Conservation (phyloP, 1,140 invertebrate species). For the Lucilia sericata region DNA sequence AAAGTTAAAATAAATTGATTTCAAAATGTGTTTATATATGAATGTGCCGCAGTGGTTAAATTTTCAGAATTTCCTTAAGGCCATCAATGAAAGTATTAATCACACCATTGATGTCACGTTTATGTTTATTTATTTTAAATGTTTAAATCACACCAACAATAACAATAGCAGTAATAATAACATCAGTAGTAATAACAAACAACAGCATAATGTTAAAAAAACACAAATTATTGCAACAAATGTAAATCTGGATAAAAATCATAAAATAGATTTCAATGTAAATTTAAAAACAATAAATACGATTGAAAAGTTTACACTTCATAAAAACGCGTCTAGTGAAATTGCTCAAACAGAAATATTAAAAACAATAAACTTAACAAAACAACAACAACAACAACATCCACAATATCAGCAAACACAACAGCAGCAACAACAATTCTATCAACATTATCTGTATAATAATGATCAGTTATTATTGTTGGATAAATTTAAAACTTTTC, state of each 20-base stretch:
- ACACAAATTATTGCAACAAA: not conserved
- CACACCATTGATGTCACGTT: conserved; percentile 30
- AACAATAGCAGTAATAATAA: not conserved
- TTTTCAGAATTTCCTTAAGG: conserved; percentile 25
- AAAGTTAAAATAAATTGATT: too few species aligned
- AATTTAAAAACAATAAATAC: not conserved
- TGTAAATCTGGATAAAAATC: conserved; percentile 11
- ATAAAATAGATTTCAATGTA: not conserved
- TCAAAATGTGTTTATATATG: conserved; percentile 34
- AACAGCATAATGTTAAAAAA: not conserved
- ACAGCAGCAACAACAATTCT: not conserved
- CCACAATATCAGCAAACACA: not conserved
- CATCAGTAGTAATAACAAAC: not conserved
- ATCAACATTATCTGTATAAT: not conserved
- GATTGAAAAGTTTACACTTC: not conserved
- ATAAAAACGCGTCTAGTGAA: not conserved
- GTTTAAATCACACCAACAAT: not conserved
- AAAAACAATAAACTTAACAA: not conserved
- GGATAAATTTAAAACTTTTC: conserved; percentile 21
- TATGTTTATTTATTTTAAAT: conserved; percentile 38
- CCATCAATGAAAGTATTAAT: conserved; percentile 31
- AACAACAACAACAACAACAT: not conserved
- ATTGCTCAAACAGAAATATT: not conserved
- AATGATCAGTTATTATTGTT: not conserved
- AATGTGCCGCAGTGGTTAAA: conserved; percentile 35